Conservation (phyloP, 2,113 vertebrate species). For the Ivindomyrus marchei region DNA sequence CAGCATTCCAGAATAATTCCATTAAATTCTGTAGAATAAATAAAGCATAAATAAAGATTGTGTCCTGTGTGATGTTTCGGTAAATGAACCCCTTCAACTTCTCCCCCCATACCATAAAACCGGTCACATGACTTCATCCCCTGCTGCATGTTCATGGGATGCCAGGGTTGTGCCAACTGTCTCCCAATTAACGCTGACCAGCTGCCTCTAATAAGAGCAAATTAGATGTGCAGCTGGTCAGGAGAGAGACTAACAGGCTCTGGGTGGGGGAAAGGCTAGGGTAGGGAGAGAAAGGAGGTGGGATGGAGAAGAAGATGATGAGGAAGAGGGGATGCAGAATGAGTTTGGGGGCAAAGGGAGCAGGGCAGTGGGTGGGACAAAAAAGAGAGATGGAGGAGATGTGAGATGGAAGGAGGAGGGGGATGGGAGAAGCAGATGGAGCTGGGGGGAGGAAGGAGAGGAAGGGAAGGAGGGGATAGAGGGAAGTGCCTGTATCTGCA, state of each 20-base stretch:
- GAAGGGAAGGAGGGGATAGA: neutral
- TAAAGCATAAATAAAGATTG: neutral
- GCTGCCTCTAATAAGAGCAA: neutral
- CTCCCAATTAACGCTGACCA: neutral
- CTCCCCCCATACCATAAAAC: neutral
- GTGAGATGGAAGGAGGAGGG: neutral
- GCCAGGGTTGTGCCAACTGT: neutral
- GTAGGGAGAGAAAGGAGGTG: neutral
- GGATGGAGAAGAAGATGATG: neutral
- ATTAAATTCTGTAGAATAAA: neutral
- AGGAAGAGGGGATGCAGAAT: neutral
- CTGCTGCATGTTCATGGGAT: neutral
- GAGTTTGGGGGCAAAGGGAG: neutral
- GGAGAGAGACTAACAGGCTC: neutral
- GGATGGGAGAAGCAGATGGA: neutral
- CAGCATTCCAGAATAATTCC: neutral
- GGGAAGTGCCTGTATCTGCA: neutral
- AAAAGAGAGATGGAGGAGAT: neutral
- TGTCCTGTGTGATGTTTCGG: neutral
- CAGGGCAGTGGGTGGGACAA: neutral
- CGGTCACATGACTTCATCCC: neutral
- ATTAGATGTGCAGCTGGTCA: neutral
- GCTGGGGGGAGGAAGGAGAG: neutral
- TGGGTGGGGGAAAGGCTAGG: neutral
- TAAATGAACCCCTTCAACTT: neutral